Conservation (phyloP, 2,888 invertebrate species). For the Cynaeus angustus region DNA sequence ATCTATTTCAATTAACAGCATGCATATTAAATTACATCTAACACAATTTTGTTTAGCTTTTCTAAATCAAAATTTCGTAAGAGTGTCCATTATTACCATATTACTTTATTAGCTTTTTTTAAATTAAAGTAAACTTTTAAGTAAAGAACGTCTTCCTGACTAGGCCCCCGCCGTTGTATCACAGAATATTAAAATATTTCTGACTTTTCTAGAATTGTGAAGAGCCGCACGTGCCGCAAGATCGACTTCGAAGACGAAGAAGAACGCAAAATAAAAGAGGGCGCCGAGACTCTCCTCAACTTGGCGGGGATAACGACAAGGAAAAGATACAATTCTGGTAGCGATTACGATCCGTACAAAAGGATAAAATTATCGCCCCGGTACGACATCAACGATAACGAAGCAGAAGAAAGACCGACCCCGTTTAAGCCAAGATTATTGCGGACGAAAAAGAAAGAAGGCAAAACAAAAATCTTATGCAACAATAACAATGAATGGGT, state of each 20-base stretch:
- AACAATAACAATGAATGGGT: constrained; percentile 67
- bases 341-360: constrained; percentile 50
- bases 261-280: constrained; percentile 83
- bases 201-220: constrained; percentile 48
- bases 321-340: constrained; percentile 62
- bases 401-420: constrained; percentile 59
- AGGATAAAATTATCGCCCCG: constrained; percentile 49
- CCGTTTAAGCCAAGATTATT: constrained; percentile 68
- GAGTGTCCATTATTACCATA: too few relatives aligned
- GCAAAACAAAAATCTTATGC: constrained; percentile 55
- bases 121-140: too few relatives aligned
- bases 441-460: constrained; percentile 64
- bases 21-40: too few relatives aligned
- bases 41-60: too few relatives aligned
- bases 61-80: too few relatives aligned
- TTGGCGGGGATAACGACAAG: constrained; percentile 76
- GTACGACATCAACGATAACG: constrained; percentile 55
- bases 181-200: too few relatives aligned
- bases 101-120: too few relatives aligned
- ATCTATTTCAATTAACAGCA: too few relatives aligned
- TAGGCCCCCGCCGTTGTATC: too few relatives aligned
- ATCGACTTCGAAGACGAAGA: constrained; percentile 76
- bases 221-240: constrained; percentile 63
- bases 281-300: constrained; percentile 85
- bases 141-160: too few relatives aligned